Base-by-base conservation (phyloP, 2,113 vertebrate species). In the Capricornis sumatraensis region DNA sequence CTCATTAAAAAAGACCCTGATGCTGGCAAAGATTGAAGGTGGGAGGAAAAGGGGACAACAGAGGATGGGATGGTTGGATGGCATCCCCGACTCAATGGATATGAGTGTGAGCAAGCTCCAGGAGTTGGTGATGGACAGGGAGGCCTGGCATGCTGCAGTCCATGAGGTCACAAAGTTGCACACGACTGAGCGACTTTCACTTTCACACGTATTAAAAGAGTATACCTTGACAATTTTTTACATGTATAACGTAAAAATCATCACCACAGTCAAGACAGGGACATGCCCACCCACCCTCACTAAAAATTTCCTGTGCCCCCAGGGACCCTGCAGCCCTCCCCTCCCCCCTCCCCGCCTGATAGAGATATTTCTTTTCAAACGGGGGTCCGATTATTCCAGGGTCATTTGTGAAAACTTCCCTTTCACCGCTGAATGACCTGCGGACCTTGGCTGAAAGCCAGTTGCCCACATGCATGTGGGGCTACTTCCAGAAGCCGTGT, bases 381-480 rank as follows among this genome's bases (percentile, higher is more conserved):
- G 25, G 30, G 1, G 3, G 30, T 17, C 43, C 6, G 1, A 5
- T 50, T 27, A 36, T 58, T 33, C 25, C 74, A 33, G 43, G 50
- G 27, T 21, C 16, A 0, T 14, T 50, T 82, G 30, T 27, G 14
- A 85, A 89, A 92, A 17, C 10, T 33, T 33, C 12, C 15, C 36
- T 64, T 55, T 58, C 52, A 15, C 21, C 12, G 2, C 2, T 14
- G 52, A 52, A 58, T 9, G 19, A 9, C 9, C n/a, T 76, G 11
- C 5, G 17, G 17, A 6, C 52, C 15, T 53, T 40, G 52, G n/a
- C 15, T 7, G 2, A 11, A 19, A 13, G 57, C 27, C 47, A 13
- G 47, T 9, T 87, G 85, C 16, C 55, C 45, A 0, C 21, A 10
- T 25, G 10, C 0, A 2, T 0, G 10, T 1, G 64, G 23, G 28